A percentile compares a stretch with the other conserved stretches of the same genome.
Evolutionary conservation across 1,140 invertebrate species (phyloP).

Genomic region (Gryllus bimaculatus): DNA sequence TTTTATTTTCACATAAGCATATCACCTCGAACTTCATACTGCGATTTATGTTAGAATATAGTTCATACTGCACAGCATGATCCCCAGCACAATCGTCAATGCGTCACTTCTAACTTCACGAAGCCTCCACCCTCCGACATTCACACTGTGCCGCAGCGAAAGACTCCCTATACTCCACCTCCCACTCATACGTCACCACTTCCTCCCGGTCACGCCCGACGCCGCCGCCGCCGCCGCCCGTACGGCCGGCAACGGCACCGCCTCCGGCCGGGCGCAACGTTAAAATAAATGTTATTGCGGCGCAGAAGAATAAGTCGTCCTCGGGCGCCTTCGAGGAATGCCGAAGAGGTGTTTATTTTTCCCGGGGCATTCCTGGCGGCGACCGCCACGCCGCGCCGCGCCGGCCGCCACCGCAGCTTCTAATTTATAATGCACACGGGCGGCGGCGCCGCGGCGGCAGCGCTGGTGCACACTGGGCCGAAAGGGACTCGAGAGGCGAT

Average conservation of each 20-base stretch:
- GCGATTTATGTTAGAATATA: no score
- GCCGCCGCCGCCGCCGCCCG: no score
- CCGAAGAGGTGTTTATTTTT: not conserved
- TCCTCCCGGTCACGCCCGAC: not conserved
- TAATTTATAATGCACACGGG: not conserved
- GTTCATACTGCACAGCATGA: no score
- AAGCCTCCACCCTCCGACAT: no score
- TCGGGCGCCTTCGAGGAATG: not conserved
- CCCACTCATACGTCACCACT: not conserved
- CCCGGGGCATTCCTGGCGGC: not conserved
- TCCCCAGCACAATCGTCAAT: no score
- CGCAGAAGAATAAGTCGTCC: not conserved
- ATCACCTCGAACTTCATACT: no score
- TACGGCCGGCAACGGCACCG: no score
- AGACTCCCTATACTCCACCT: not conserved
- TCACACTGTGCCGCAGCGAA: not conserved
- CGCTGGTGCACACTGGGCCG: not conserved
- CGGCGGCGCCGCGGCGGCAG: not conserved
- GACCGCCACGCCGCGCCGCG: no score
- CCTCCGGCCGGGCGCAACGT: not conserved
- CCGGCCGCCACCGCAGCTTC: not conserved
- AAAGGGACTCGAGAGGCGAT: not conserved
- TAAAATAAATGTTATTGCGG: not conserved
- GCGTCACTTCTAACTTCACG: no score
- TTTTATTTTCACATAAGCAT: no score